These are phyloP conservation scores for Syngnathus acus DNA, from an alignment of 2,797 vertebrate species.

Conservation along the genomic window DNA sequence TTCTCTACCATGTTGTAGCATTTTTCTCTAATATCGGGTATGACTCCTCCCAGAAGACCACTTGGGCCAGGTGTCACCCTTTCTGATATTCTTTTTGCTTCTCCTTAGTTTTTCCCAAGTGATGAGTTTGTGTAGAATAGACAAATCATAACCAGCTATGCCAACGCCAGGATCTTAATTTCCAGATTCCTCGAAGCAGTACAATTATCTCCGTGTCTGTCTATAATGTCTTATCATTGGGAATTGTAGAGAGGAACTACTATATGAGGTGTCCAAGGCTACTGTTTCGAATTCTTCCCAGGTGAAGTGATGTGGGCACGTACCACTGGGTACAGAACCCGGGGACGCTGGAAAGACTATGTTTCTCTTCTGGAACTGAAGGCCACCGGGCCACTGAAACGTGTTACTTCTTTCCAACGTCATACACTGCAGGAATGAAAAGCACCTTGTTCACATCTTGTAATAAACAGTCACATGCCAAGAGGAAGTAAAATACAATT, in stretches of 20 bases:
- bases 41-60: constrained; percentile 18
- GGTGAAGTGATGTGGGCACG: too few species aligned
- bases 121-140: too few species aligned
- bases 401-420: background rate
- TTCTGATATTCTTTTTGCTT: background rate
- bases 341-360: background rate
- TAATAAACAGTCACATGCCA: background rate
- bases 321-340: background rate
- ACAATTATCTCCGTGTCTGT: too few species aligned
- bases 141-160: too few species aligned
- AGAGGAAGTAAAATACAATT: background rate
- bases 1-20: constrained; percentile 25
- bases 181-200: too few species aligned
- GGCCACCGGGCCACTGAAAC: background rate
- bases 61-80: background rate
- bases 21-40: background rate
- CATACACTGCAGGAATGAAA: background rate
- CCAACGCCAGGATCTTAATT: too few species aligned
- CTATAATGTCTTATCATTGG: too few species aligned
- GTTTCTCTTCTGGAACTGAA: background rate
- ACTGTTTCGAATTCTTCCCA: too few species aligned
- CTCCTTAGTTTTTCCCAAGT: too few species aligned
- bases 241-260: too few species aligned
- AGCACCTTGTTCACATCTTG: background rate
- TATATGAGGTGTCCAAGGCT: too few species aligned